Base-by-base conservation (phyloP, 1,140 invertebrate species). In the Carposina sasakii region DNA sequence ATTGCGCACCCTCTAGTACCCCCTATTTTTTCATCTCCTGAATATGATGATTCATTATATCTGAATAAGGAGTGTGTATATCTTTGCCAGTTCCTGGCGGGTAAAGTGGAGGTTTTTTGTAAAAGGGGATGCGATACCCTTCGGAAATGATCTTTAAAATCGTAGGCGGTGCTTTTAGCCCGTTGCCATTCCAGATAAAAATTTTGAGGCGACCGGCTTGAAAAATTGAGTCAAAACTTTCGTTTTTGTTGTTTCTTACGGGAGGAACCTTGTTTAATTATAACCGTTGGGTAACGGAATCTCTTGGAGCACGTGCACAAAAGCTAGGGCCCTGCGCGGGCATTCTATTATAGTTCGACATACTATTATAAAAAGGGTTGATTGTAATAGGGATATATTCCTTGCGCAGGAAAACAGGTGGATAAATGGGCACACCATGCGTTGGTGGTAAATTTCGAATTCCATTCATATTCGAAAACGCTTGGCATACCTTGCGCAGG, bases 21-120 rank as follows among this genome's bases (percentile, higher is more conserved):
- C 19, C 16, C 33, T 16, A 16, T 36, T 36, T 10, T 19, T 16
- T 9, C 16, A 36, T 16, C 19, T 36, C 13, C 9, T 36, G n/a
- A 16, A 36, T 13, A 13, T 16, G 15, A 16, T 36, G 9, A 17
- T 36, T 17, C 66, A 37, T 60, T 63, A 39, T 23, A 20, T 26
- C 13, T 30, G 46, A 48, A 9, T 28, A 13, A 3, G 46, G 46
- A 12, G 46, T 48, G 28, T 48, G 46, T 19, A 31, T n/a, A n/a
- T n/a, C n/a, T n/a, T n/a, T n/a, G n/a, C n/a, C n/a, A n/a, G n/a
- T n/a, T n/a, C n/a, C n/a, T 16, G 33, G 15, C 33, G 2, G 15
- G n/a, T 34, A 8, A 13, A 34, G 10, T 34, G 33, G 33, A 28
- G 26, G 24, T 44, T 2, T 23, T 16, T 8, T n/a, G 12, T 22